Evolutionary conservation across 2,888 invertebrate genomes (phyloP).

Genomic region (Pterostichus niger): DNA sequence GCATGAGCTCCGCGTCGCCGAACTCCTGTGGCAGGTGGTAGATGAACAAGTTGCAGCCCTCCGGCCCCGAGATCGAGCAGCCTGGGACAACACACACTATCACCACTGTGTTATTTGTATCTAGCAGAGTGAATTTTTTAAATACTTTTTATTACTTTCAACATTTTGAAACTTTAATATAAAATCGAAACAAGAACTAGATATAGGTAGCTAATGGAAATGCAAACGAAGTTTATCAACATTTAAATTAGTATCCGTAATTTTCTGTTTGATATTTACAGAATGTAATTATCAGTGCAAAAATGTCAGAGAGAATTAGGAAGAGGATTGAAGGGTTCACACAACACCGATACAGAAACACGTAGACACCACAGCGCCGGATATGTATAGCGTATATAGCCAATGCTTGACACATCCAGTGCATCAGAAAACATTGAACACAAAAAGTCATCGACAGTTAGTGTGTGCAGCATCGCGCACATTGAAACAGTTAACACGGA

Average conservation of each 20-base stretch:
- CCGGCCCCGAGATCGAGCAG: slow-evolving; percentile 98
- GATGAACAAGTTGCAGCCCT: slow-evolving; percentile 99
- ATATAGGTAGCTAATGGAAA: neutral
- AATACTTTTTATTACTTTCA: neutral
- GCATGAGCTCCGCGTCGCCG: slow-evolving; percentile 99
- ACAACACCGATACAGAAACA: slow-evolving; percentile 66
- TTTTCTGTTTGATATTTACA: slow-evolving; percentile 38
- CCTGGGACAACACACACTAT: slow-evolving; percentile 78
- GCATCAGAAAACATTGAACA: slow-evolving; percentile 66
- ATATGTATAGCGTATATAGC: slow-evolving; percentile 66
- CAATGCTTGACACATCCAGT: slow-evolving; percentile 65
- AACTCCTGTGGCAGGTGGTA: slow-evolving; percentile 99
- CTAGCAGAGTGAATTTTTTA: no score
- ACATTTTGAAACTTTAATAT: neutral
- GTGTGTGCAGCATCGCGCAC: slow-evolving; percentile 56
- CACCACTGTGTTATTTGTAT: neutral
- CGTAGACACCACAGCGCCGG: slow-evolving; percentile 64
- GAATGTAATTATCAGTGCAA: slow-evolving; percentile 45
- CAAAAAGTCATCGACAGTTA: slow-evolving; percentile 60
- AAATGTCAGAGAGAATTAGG: slow-evolving; percentile 38
- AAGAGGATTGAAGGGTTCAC: slow-evolving; percentile 49
- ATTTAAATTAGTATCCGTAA: neutral
- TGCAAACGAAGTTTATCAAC: no score
- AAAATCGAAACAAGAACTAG: neutral
- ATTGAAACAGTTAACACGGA: slow-evolving; percentile 56